Evolutionary conservation across 2,113 vertebrate species (phyloP), one percentile per base, ranked within the genome.

Genomic region (Macquaria australasica): DNA sequence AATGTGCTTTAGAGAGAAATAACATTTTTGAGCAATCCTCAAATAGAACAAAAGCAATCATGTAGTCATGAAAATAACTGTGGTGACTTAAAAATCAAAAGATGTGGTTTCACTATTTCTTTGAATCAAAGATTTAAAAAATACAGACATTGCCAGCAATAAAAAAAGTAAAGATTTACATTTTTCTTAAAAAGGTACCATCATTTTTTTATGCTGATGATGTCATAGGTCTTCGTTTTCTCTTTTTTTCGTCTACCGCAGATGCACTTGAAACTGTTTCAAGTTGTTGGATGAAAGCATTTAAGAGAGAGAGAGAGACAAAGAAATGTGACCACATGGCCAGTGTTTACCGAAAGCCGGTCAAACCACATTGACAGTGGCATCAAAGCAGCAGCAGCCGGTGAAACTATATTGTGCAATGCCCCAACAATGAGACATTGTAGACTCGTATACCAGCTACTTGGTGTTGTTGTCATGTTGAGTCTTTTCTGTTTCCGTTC

Each of bases 341-440:
- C 6, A 8, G 25, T 87, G 89, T 88, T 83, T 55, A 81, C 81
- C 68, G 37, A 84, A 72, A 88, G 69, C 75, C 55, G 25, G 86
- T 87, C 50, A 59, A 20, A 81, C 79, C 59, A 73, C 87, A 79
- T 11, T 75, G 69, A 63, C 45, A 43, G 45, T 28, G 28, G 2
- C 71, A 75, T 77, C 18, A 16, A 37, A 82, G 76, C 69, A 80
- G 12, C 28, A 31, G 55, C 14, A 51, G 51, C 23, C 0, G 0
- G 6, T 28, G 6, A 72, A 70, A 83, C 41, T 20, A 41, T n/a
- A 28, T 79, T 86, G 69, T 21, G 51, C 56, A 84, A 78, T 5
- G 10, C 1, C 6, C 3, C 21, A 23, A 71, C 62, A 74, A 12
- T 53, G n/a, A 43, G 1, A 69, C 34, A 16, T 5, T 48, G 45